Base-by-base conservation (phyloP, 2,888 invertebrate genomes). In the Neocrepidodera transversa region DNA sequence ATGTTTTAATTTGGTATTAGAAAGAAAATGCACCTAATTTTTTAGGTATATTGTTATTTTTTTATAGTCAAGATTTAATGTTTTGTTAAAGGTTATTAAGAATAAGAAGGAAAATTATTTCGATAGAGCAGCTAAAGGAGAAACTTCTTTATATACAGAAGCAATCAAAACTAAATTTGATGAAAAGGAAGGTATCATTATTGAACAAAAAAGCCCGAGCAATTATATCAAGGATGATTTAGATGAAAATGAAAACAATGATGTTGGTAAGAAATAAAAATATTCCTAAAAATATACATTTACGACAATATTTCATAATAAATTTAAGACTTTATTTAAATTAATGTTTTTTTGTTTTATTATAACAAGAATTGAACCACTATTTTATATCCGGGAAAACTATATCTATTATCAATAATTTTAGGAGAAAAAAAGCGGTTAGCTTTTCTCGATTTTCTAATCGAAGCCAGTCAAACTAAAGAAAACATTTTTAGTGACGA, bases 391-490 rank as follows among this genome's bases (percentile, higher is more conserved):
- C n/a, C n/a, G n/a, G n/a, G n/a, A n/a, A n/a, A n/a, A n/a, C n/a
- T n/a, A 23, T 6, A n/a, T 16, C 3, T 32, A 11, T 32, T 32
- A 6, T 16, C 26, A 32, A 20, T 10, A 10, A 16, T 56, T 50
- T 5, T 40, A 65, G 80, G 83, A 7, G 89, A 90, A 73, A 92
- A 92, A 80, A 90, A 88, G 72, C 86, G 93, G 69, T 82, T 92
- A 50, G 95, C 95, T 47, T 95, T 95, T 81, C 84, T 95, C 67
- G 95, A 96, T 80, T 82, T 93, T 65, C 83, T 95, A 70, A 82
- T 95, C 48, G 91, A 92, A 77, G 87, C 91, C 7, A 60, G 58
- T 47, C 62, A 63, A 35, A 50, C 43, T 10, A 50, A 56, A 43
- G 62, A 60, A 53, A 64, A 40, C 30, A 28, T 32, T 10, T 30